A percentile compares a stretch with the other conserved stretches of the same genome.
Evolutionary conservation across 2,888 invertebrate species (phyloP).

Genomic region (Agriotes lineatus): DNA sequence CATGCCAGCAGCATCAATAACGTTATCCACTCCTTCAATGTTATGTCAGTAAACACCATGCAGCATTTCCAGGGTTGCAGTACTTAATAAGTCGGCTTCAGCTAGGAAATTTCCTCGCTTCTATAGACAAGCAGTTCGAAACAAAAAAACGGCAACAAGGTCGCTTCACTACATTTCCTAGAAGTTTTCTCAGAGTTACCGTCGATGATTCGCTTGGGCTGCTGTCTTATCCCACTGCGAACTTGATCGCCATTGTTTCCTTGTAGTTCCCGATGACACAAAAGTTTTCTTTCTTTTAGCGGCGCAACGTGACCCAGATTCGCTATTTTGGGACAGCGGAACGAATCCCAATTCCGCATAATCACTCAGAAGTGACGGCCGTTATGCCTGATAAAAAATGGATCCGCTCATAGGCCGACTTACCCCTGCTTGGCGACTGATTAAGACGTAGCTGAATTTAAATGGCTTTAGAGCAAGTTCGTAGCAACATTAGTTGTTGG

Average conservation of each 20-base stretch:
- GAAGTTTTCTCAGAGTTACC: not conserved
- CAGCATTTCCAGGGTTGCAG: no score
- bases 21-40: no score
- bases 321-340: not conserved
- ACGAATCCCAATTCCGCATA: not conserved
- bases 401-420: not conserved
- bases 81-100: no score
- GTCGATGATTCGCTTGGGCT: not conserved
- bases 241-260: conserved; percentile 12
- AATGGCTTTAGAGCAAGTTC: no score
- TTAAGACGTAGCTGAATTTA: not conserved
- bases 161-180: not conserved
- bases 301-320: not conserved
- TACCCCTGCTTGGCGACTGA: not conserved
- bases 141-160: not conserved
- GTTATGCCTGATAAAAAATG: conserved; percentile 1
- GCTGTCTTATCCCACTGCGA: not conserved
- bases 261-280: conserved; percentile 6
- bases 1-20: no score
- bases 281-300: conserved; percentile 4
- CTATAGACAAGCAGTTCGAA: no score
- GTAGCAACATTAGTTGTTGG: no score
- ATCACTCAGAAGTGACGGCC: conserved; percentile 2
- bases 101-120: no score
- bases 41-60: no score